Evolutionary conservation across 2,888 invertebrate species (phyloP).

Genomic region (Chesias legatella): DNA sequence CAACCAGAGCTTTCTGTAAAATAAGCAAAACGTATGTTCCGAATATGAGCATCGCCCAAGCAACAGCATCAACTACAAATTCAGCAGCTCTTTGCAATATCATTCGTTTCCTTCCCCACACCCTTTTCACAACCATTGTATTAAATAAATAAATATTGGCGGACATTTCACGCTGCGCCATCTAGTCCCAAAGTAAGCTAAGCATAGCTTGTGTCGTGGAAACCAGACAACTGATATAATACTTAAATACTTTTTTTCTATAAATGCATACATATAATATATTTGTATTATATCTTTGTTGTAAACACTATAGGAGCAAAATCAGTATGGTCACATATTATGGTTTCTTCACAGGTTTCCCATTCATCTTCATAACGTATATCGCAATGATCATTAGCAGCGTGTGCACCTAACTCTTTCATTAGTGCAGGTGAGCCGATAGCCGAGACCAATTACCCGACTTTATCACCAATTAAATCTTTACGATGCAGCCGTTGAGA

Average conservation of each 20-base stretch:
- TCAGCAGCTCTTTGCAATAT: conserved; percentile 35
- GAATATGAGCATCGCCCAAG: conserved; percentile 47
- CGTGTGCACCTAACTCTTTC: conserved; percentile 59
- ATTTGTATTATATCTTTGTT: conserved; percentile 1
- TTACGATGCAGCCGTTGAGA: conserved; percentile 33
- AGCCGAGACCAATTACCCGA: conserved; percentile 39
- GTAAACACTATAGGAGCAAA: conserved; percentile 37
- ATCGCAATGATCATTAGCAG: conserved; percentile 52
- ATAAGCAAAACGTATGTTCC: conserved; percentile 46
- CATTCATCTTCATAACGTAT: conserved; percentile 26
- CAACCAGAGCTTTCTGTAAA: conserved; percentile 22
- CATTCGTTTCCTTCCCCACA: conserved; percentile 42
- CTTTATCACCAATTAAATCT: conserved; percentile 40
- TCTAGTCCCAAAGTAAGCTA: too few species aligned
- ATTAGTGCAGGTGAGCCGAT: conserved; percentile 64
- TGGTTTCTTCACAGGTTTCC: too few species aligned
- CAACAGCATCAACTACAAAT: conserved; percentile 36
- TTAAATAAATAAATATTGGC: too few species aligned
- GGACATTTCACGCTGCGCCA: too few species aligned
- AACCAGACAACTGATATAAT: too few species aligned
- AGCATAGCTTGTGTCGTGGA: too few species aligned
- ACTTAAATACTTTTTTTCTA: too few species aligned
- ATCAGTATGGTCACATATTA: conserved; percentile 27
- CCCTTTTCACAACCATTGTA: conserved; percentile 42
- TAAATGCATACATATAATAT: too few species aligned